These are phyloP conservation scores for Crenuchus spilurus DNA, from an alignment of 2,797 vertebrate species.

Conservation along the genomic window DNA sequence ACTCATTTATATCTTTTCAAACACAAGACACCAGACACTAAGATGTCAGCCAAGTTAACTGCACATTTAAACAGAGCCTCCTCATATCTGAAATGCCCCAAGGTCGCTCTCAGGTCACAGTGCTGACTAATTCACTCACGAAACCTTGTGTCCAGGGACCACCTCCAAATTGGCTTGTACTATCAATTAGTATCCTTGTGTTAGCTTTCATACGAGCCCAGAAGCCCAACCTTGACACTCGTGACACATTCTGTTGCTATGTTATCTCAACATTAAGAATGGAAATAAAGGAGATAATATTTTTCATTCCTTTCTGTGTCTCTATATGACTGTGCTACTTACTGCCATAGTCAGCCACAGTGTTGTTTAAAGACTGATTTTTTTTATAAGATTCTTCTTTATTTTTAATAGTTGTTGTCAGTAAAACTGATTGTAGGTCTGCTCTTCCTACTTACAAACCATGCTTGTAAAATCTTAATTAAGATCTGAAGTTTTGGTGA, in stretches of 20 bases:
- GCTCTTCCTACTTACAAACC: no score
- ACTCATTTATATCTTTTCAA: no score
- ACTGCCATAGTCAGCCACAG: no score
- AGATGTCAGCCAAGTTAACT: no score
- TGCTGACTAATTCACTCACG: conserved; percentile 10
- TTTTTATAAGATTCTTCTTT: no score
- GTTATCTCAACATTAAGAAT: not conserved
- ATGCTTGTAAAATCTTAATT: no score
- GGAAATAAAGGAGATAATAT: not conserved
- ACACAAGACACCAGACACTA: no score
- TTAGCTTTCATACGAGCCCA: conserved; percentile 20
- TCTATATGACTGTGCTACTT: no score
- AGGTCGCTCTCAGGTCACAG: conserved; percentile 5
- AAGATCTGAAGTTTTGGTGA: no score
- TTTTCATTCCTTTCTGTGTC: not conserved
- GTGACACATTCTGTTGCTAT: conserved; percentile 14
- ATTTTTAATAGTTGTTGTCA: no score
- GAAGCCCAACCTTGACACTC: conserved; percentile 27
- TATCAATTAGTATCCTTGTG: conserved; percentile 41
- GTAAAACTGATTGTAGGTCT: no score
- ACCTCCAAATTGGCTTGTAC: conserved; percentile 9
- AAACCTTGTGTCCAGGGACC: conserved; percentile 17
- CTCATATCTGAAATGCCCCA: not conserved
- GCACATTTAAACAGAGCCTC: not conserved
- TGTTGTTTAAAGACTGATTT: no score